These are phyloP conservation scores for Silvanus unidentatus DNA, from an alignment of 2,888 invertebrate species.

Conservation along the genomic window DNA sequence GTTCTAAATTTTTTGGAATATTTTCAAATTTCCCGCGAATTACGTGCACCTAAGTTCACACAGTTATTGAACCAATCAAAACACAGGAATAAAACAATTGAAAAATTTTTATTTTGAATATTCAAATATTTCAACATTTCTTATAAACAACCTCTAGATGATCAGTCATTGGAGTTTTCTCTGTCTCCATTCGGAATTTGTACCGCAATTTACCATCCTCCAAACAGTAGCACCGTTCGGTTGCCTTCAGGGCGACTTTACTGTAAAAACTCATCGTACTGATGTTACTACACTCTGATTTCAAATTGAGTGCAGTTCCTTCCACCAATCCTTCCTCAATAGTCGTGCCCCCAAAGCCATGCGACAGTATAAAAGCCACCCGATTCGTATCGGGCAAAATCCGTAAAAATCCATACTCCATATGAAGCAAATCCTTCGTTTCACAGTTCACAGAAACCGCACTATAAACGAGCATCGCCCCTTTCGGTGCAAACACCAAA, in stretches of 20 bases:
- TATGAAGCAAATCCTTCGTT: no score
- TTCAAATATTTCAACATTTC: no score
- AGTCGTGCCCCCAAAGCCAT: constrained; percentile 57
- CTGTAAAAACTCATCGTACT: constrained; percentile 51
- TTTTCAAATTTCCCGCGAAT: no score
- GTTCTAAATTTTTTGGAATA: no score
- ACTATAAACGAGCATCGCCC: no score
- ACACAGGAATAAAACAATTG: no score
- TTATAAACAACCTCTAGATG: constrained; percentile 15
- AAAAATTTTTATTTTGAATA: no score
- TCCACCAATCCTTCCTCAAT: constrained; percentile 53
- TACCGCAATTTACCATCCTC: constrained; percentile 9
- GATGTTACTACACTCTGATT: constrained; percentile 43
- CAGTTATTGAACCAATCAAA: no score
- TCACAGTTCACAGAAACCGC: no score
- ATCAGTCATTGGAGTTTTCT: constrained; percentile 10
- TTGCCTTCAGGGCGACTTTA: constrained; percentile 39
- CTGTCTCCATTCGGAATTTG: constrained; percentile 11
- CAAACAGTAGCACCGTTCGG: constrained; percentile 10
- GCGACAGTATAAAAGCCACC: constrained; percentile 54
- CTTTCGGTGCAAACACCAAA: no score
- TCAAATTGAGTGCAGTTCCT: constrained; percentile 40
- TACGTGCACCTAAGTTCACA: no score
- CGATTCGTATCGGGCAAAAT: constrained; percentile 52
- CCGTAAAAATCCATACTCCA: constrained; percentile 57